Evolutionary conservation across 2,888 invertebrate species (phyloP), one percentile per base, ranked within the genome.

Genomic region (Pyrrhosoma nymphula): DNA sequence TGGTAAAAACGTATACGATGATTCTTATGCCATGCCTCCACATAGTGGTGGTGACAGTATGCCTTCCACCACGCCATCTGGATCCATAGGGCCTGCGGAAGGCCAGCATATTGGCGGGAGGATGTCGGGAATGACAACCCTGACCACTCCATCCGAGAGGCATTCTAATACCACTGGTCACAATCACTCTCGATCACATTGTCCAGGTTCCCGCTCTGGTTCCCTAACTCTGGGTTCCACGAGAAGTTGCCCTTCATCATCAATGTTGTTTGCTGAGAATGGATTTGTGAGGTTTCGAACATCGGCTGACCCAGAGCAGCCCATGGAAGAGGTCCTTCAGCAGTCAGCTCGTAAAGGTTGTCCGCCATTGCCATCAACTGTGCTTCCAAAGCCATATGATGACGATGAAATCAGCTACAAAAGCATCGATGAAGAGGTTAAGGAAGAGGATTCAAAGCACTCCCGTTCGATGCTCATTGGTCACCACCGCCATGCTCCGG

Each of bases 261-360:
- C 98, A 96, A 99, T 99, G 98, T 97, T 99, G 96, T 98, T 99
- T n/a, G 98, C 98, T 95, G 99, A 99, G 96, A 98, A 99, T 96
- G 99, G 99, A 12, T 99, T 99, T 97, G 98, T 99, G 26, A 97
- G 99, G 96, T 99, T 99, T 97, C 97, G 98, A 96, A 98, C 98
- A 30, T 97, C 98, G 96, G 98, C 96, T 55, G 97, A 97, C 96
- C 96, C 96, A 47, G 96, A 96, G 95, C 96, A 96, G 95, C 96
- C 96, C 16, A 96, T 96, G 95, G 96, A 96, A 56, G 96, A 96
- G n/a, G 95, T 95, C 88, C 95, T 95, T 6, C 95, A 95, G 47
- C 91, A 93, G 55, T 95, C 95, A 16, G 88, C 88, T 35, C 95
- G 95, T 20, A 95, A 95, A 63, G 95, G 95, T 63, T 47, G 95